Evolutionary conservation across 2,888 invertebrate species (phyloP).

Genomic region (Lydus trimaculatus): DNA sequence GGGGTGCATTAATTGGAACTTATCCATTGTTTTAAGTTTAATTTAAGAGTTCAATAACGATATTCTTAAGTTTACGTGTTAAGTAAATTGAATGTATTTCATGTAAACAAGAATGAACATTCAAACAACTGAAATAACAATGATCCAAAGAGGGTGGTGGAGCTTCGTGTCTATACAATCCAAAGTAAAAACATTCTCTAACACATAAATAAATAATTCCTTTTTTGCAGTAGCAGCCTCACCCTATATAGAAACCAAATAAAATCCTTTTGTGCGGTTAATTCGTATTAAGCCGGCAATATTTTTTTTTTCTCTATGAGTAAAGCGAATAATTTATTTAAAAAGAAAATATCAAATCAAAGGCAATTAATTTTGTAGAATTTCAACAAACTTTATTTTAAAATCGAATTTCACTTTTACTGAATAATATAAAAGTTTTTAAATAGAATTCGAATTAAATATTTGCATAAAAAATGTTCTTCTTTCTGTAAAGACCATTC

Average conservation of each 20-base stretch:
- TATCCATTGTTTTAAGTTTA: neutral
- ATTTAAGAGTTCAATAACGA: neutral
- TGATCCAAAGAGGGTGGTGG: slow-evolving; percentile 1
- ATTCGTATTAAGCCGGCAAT: neutral
- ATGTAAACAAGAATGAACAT: slow-evolving; percentile 32
- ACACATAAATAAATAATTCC: slow-evolving; percentile 18
- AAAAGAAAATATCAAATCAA: neutral
- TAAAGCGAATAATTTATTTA: neutral
- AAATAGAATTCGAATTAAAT: neutral
- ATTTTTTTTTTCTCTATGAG: neutral
- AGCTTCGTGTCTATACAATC: slow-evolving; percentile 19
- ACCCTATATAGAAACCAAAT: neutral
- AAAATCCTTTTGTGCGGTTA: slow-evolving; percentile 8
- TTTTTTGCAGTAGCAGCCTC: neutral
- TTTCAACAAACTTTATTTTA: neutral
- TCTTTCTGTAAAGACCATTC: too few relatives aligned
- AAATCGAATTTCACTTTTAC: neutral
- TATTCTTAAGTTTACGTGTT: slow-evolving; percentile 30
- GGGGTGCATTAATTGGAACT: neutral
- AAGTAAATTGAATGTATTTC: slow-evolving; percentile 33
- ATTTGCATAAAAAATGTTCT: slow-evolving; percentile 10
- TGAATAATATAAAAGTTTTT: slow-evolving; percentile 11
- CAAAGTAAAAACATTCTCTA: slow-evolving; percentile 12
- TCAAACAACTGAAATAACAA: slow-evolving; percentile 13
- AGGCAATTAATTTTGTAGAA: slow-evolving; percentile 3